These are phyloP conservation scores for Notodonta ziczac DNA, from an alignment of 2,888 invertebrate species.

Conservation along the genomic window DNA sequence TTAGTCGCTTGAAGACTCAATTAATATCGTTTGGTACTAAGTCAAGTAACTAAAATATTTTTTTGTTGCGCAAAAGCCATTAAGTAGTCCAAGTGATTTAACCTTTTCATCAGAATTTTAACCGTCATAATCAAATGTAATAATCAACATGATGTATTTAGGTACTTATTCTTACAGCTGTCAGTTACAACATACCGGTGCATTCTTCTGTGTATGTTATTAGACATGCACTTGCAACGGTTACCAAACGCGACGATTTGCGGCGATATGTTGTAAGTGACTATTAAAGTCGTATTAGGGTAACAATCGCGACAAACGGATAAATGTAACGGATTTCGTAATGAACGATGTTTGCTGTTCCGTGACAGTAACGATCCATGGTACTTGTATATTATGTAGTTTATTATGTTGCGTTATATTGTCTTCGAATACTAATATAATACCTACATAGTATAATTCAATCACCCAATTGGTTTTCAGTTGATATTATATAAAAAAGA, in stretches of 20 bases:
- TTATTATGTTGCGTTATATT: background rate
- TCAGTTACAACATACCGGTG: constrained; percentile 42
- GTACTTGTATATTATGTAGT: background rate
- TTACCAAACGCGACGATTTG: constrained; percentile 30
- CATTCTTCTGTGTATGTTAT: constrained; percentile 48
- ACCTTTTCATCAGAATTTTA: background rate
- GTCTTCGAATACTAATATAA: too few species aligned
- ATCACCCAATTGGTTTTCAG: too few species aligned
- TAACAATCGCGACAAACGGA: constrained; percentile 23
- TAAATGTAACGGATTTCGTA: constrained; percentile 29
- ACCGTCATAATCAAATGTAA: background rate
- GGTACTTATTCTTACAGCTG: constrained; percentile 15
- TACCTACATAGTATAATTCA: too few species aligned
- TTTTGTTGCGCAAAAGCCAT: too few species aligned
- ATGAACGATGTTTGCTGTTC: constrained; percentile 10
- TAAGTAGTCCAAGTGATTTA: too few species aligned
- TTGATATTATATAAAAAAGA: too few species aligned
- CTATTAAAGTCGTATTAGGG: constrained; percentile 45
- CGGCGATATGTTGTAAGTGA: constrained; percentile 30
- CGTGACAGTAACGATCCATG: constrained; percentile 12
- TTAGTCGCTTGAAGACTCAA: too few species aligned
- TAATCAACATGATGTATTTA: constrained; percentile 7
- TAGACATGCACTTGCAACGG: constrained; percentile 46
- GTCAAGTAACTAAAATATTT: too few species aligned
- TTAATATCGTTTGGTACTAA: too few species aligned